Conservation (phyloP, 1,140 invertebrate genomes). For the Apis cerana region DNA sequence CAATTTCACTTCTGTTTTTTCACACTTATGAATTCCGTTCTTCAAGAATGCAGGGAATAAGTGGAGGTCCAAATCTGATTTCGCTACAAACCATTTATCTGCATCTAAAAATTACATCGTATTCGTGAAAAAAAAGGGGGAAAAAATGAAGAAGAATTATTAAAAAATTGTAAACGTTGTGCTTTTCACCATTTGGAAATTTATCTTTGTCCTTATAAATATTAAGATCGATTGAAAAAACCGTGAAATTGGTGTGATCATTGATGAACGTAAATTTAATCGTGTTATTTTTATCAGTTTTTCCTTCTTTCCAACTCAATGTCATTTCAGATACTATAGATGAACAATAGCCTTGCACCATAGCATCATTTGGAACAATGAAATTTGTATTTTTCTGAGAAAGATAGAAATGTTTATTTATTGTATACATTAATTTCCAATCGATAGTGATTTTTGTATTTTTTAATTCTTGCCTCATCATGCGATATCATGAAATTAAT, state of each 20-base stretch:
- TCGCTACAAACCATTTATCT: not conserved
- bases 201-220: not conserved
- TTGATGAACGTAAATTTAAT: constrained; percentile 48
- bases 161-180: not conserved
- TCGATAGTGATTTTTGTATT: not conserved
- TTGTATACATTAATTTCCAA: not conserved
- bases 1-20: fast-evolving
- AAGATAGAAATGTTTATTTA: not conserved
- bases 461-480: constrained; percentile 12
- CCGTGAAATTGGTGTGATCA: constrained; percentile 33
- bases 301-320: not conserved
- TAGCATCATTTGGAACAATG: not conserved
- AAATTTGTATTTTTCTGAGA: fast-evolving
- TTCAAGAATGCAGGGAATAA: not conserved
- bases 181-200: fast-evolving
- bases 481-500: constrained; percentile 45
- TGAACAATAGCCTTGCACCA: not conserved
- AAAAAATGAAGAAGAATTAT: not conserved
- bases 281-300: not conserved
- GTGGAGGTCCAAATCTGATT: not conserved
- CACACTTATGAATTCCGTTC: not conserved
- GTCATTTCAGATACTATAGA: not conserved
- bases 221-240: not conserved
- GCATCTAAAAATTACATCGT: not conserved
- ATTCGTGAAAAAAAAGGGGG: no score